Conservation (phyloP, 1,140 invertebrate species). For the Chionoecetes opilio region DNA sequence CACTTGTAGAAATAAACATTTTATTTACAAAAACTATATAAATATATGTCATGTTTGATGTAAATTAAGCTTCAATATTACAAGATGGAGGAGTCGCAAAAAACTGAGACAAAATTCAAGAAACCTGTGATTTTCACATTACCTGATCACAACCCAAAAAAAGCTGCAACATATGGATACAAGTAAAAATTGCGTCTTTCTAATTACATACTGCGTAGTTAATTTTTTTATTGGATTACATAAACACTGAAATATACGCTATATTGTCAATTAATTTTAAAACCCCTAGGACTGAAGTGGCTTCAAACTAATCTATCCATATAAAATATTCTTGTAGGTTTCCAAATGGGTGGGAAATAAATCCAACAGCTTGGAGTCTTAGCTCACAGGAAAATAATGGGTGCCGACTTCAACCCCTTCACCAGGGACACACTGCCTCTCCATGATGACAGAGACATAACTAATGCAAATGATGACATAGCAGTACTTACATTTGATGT, state of each 20-base stretch:
- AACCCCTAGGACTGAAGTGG: background rate
- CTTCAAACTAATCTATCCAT: background rate
- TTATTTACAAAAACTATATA: conserved; percentile 23
- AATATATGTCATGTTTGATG: conserved; percentile 30
- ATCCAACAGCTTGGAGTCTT: background rate
- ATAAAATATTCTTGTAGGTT: background rate
- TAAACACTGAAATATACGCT: background rate
- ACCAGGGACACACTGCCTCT: background rate
- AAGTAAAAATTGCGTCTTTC: background rate
- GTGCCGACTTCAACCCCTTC: background rate
- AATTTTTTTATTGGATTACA: background rate
- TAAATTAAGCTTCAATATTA: background rate
- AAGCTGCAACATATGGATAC: background rate
- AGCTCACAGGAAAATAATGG: background rate
- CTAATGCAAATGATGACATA: background rate
- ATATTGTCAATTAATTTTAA: background rate
- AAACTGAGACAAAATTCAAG: background rate
- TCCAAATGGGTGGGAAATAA: background rate
- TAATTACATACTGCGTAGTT: background rate
- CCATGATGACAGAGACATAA: background rate
- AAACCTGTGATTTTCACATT: background rate
- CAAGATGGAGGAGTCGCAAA: background rate
- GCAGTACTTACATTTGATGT: background rate
- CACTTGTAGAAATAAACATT: background rate
- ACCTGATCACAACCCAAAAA: background rate